A percentile compares a stretch with the other conserved stretches of the same genome.
Evolutionary conservation across 2,797 vertebrate species (phyloP).

Genomic region (Tamandua tetradactyla): DNA sequence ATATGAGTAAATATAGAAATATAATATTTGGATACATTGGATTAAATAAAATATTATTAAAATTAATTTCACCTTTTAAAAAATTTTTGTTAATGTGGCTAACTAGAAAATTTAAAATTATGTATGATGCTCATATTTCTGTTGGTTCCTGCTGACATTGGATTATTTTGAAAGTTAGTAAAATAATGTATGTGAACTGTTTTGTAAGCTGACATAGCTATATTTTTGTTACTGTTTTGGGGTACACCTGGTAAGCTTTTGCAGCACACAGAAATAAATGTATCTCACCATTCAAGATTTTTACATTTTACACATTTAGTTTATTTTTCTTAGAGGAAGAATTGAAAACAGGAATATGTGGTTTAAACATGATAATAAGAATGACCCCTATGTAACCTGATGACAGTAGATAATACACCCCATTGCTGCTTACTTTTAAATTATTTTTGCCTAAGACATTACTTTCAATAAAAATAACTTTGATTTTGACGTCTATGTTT

Average conservation of each 20-base stretch:
- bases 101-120: background rate
- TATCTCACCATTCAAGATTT: background rate
- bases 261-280: background rate
- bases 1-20: slow-evolving; percentile 20
- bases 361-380: background rate
- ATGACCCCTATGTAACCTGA: background rate
- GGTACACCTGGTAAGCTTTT: background rate
- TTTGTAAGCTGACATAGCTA: background rate
- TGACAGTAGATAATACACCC: background rate
- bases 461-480: slow-evolving; percentile 37
- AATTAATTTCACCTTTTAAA: slow-evolving; percentile 7
- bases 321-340: slow-evolving; percentile 36
- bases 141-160: background rate
- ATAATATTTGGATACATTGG: background rate
- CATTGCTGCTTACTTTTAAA: background rate
- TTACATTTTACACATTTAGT: background rate
- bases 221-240: background rate
- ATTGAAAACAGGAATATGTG: background rate
- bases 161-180: background rate
- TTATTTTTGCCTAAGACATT: background rate
- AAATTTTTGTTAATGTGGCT: background rate
- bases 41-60: slow-evolving; percentile 43
- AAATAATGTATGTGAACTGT: background rate
- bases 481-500: slow-evolving; percentile 34
- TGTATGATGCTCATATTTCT: background rate